Base-by-base conservation (phyloP, 2,888 invertebrate species). In the Amblyteles armatorius region DNA sequence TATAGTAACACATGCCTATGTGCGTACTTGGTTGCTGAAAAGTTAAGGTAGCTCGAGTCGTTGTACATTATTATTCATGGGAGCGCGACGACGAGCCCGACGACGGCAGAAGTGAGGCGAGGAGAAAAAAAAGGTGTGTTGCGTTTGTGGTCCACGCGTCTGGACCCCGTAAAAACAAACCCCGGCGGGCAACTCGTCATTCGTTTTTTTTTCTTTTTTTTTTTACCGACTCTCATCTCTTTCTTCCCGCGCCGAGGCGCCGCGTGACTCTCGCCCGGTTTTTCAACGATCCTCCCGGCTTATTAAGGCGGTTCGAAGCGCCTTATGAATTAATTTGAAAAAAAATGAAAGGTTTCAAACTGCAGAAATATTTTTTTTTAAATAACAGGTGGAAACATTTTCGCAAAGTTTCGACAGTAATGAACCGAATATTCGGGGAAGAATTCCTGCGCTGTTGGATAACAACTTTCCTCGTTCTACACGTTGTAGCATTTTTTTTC, bases 21-120 rank as follows among this genome's bases (percentile, higher is more conserved):
- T 22, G 50, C 36, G 52, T 48, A 9, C 74, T 76, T 33, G 55
- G 33, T 57, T 36, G 50, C 40, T 48, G 65, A 80, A 55, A 73
- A 74, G 40, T 80, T 74, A 48, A 73, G 67, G 68, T 80, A 44
- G 73, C 65, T 76, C 65, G 50, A 50, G 65, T 50, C 65, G 63
- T 76, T 22, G 44, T 68, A 29, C 73, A 80, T 80, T 80, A 80
- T 74, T 80, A 80, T 80, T 80, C 80, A 80, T 80, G 80, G 80
- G 44, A 80, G 57, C 55, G 67, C 44, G 16, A 74, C 52, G 67
- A 72, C 72, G 73, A 74, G 29, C 55, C 67, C 68, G 80, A 67
- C 67, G 67, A 65, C 52, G 73, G 73, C 50, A 68, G 13, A 74
- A 80, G 73, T 33, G 73, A 68, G 73, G 40, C 63, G 79, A 72